Evolutionary conservation across 2,888 invertebrate species (phyloP), one percentile per base, ranked within the genome.

Genomic region (Chydorus sphaericus): DNA sequence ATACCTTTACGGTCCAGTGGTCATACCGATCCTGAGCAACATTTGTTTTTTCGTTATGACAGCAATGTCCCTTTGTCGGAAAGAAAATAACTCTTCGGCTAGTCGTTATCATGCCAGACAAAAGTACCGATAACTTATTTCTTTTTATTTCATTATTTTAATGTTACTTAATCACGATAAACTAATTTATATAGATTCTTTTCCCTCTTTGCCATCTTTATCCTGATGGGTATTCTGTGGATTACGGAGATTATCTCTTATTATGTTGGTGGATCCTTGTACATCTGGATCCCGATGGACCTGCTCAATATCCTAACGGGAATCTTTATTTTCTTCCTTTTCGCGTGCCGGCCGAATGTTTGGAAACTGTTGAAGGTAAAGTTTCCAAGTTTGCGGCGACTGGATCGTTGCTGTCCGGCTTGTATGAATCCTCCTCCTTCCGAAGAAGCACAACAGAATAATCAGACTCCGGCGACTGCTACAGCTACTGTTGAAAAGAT

Each of bases 261-360:
- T 60, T 16, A 59, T 5, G 61, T 61, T 8, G 61, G 60, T 5
- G 59, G 59, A 6, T 59, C 60, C 23, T 52, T 57, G 16, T 51
- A 60, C 16, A 61, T 61, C 36, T 56, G 56, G 56, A 58, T 61
- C 6, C 37, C 61, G 6, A 60, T 60, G 5, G 62, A 61, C 11
- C 55, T 62, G 33, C 57, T 62, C 7, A 62, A 60, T 33, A 61
- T 59, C n/a, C 53, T 62, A 11, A 60, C 60, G 30, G 61, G 60
- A 2, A 58, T 67, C 23, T 65, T 66, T 57, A 62, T 68, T 49
- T 67, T 68, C 58, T 52, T 66, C n/a, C 63, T 67, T 33, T 67
- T 67, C 57, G 67, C 66, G 48, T 66, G 66, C 62, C 68, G 68
- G 54, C 59, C 60, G 28, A 61, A 61, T 44, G 60, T 62, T 7